Conservation (phyloP, 2,797 vertebrate species). For the Urosaurus nigricauda region DNA sequence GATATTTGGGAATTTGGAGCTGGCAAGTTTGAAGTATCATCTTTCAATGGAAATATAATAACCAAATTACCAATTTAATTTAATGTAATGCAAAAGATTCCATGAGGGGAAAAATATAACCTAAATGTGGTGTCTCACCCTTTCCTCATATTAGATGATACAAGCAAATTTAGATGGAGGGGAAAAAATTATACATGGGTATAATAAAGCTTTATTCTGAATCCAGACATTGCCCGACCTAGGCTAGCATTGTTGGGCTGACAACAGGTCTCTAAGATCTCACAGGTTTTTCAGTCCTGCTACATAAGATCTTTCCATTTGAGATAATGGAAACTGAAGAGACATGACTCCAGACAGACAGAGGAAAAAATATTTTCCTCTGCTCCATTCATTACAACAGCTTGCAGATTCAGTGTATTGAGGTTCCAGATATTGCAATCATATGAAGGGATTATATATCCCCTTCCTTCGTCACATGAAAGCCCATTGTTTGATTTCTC, state of each 20-base stretch:
- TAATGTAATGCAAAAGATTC: not conserved
- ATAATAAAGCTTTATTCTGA: not conserved
- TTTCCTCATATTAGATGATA: not conserved
- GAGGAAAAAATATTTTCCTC: not conserved
- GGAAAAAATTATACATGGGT: not conserved
- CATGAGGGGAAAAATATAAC: not conserved
- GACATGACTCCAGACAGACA: not conserved
- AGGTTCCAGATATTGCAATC: not conserved
- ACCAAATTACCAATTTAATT: constrained; percentile 14
- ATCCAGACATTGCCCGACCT: not conserved
- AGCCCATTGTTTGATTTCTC: not conserved
- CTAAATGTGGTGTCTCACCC: not conserved
- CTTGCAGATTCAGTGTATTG: not conserved
- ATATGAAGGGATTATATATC: not conserved
- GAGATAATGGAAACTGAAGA: not conserved
- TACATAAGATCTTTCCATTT: not conserved
- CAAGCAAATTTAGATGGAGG: not conserved
- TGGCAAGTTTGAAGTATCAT: not conserved
- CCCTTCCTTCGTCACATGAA: no score
- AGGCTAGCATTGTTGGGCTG: not conserved
- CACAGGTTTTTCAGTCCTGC: not conserved
- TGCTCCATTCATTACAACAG: not conserved
- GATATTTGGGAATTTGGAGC: not conserved
- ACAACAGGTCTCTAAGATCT: not conserved
- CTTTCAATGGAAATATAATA: constrained; percentile 25